These are phyloP conservation scores for Cynopterus sphinx DNA, from an alignment of 2,797 vertebrate species.

Conservation along the genomic window DNA sequence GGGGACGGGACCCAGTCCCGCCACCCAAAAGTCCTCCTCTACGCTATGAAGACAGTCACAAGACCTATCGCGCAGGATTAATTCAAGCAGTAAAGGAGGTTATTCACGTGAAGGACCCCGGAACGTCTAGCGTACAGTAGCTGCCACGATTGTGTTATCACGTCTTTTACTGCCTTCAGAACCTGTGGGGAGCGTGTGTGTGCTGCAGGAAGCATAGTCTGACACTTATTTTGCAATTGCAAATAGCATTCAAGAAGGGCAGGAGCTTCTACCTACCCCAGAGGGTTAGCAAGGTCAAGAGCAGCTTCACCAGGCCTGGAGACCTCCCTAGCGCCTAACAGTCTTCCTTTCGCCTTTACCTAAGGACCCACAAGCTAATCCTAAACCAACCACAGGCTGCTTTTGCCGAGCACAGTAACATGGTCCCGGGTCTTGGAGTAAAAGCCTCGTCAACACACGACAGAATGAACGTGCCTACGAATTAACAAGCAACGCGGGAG, in stretches of 20 bases:
- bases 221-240: not conserved
- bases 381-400: not conserved
- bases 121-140: not conserved
- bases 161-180: not conserved
- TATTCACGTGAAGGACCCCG: not conserved
- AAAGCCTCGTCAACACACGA: not conserved
- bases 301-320: not conserved
- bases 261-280: not conserved
- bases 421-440: not conserved
- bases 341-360: not conserved
- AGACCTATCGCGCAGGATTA: not conserved
- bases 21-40: not conserved
- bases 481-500: not conserved
- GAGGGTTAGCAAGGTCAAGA: not conserved
- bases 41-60: not conserved
- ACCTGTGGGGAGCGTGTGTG: not conserved
- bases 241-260: not conserved
- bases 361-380: not conserved
- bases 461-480: not conserved
- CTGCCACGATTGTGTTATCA: not conserved
- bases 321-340: not conserved
- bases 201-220: not conserved
- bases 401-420: not conserved
- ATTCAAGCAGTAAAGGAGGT: not conserved
- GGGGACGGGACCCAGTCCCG: not conserved